Evolutionary conservation across 2,888 invertebrate species (phyloP).

Genomic region (Nomada fucata): DNA sequence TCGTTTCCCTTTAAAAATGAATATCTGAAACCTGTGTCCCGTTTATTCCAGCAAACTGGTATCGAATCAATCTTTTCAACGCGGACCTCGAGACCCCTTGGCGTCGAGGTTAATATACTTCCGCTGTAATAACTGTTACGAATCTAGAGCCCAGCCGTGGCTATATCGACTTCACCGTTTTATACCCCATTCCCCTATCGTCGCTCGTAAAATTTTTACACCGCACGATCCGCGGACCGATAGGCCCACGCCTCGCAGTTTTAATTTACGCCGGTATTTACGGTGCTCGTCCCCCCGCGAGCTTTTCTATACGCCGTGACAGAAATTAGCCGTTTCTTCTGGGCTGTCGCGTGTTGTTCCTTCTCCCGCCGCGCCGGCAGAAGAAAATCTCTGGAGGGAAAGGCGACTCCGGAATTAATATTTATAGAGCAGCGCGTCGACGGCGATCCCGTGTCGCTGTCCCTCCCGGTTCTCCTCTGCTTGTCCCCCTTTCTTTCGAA

Average conservation of each 20-base stretch:
- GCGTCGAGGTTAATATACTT: conserved; percentile 1
- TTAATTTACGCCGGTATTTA: too few relatives aligned
- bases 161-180: too few relatives aligned
- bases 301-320: conserved; percentile 62
- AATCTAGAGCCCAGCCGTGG: not conserved
- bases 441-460: conserved; percentile 19
- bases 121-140: conserved; percentile 4
- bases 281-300: conserved; percentile 35
- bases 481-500: conserved; percentile 33
- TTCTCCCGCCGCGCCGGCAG: conserved; percentile 15
- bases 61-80: not conserved
- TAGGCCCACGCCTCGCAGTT: too few relatives aligned
- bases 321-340: conserved; percentile 66
- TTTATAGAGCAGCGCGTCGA: conserved; percentile 58
- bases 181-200: too few relatives aligned
- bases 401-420: conserved; percentile 51
- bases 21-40: too few relatives aligned
- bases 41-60: too few relatives aligned
- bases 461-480: not conserved
- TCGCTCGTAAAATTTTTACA: too few relatives aligned
- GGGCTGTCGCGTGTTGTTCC: conserved; percentile 46
- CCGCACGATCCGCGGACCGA: not conserved
- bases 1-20: too few relatives aligned
- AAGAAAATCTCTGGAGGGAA: conserved; percentile 47
- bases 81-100: not conserved